Evolutionary conservation across 2,888 invertebrate genomes (phyloP), one percentile per base, ranked within the genome.

Genomic region (Oxyscelio sp.): DNA sequence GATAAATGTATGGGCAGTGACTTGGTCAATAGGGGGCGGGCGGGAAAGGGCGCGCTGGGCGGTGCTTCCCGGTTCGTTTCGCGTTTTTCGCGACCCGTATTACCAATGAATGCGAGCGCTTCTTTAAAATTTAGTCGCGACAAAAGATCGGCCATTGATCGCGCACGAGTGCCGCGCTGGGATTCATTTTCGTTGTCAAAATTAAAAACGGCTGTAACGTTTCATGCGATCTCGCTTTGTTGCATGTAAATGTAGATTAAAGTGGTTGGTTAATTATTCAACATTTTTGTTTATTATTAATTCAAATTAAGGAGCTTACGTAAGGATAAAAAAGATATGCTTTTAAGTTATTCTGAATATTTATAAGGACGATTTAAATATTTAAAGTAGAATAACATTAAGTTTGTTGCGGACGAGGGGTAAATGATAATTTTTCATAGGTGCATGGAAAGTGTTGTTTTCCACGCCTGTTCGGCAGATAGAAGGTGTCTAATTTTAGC

Each of bases 1-100:
- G n/a, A 68, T 68, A 27, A 34, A 68, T 54, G 24, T 54, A 54
- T 24, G 54, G 15, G 21, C 66, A 52, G 21, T 52, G 34, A 66
- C 38, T 27, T 31, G 52, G 43, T 34, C 59, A 40, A 40, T 34
- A 59, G 22, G 21, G 56, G 56, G 34, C 19, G 22, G 2, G 43
- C 15, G n/a, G 9, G 17, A 43, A 59, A 59, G 40, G 22, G 21
- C 40, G 21, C 59, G 24, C 27, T 27, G 63, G 4, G 6, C 6
- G 6, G 22, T 19, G 21, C 11, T 50, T 50, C 50, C 22, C 22
- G 6, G 27, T 48, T 43, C 27, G 24, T 27, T 61, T 45, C 24
- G 19, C n/a, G 17, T 63, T 13, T 21, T 27, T 11, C 8, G 40
- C 48, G 48, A 63, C 63, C 63, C 48, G 31, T 48, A 19, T 63